These are phyloP conservation scores for Azemiops feae DNA, from an alignment of 2,113 vertebrate species.

Conservation along the genomic window DNA sequence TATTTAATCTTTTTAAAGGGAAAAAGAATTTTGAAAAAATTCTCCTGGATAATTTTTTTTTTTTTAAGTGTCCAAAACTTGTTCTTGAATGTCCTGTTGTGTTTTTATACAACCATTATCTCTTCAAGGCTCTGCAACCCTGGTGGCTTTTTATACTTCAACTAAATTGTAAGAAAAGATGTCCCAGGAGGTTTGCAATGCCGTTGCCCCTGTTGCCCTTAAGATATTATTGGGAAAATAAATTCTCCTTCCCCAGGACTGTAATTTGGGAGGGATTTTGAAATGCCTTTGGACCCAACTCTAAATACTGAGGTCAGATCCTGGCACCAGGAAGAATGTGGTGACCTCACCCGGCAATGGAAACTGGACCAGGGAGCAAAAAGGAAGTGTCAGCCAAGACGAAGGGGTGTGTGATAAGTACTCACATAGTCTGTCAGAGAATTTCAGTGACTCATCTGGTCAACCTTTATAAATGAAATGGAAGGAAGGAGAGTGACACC, in stretches of 20 bases:
- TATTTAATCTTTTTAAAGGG: neutral
- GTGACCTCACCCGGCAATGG: neutral
- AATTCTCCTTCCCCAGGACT: neutral
- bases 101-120: neutral
- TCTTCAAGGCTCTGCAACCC: neutral
- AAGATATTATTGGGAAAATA: neutral
- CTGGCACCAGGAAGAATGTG: neutral
- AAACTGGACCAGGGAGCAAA: neutral
- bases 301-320: neutral
- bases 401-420: neutral
- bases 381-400: neutral
- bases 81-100: no score
- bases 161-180: neutral
- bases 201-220: neutral
- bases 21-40: neutral
- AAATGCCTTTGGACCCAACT: neutral
- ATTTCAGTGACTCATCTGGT: neutral
- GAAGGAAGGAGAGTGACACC: neutral
- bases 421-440: no score
- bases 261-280: neutral
- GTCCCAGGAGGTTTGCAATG: neutral
- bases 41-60: no score
- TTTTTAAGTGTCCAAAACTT: no score
- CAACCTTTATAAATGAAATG: neutral
- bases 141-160: neutral